Evolutionary conservation across 2,888 invertebrate species (phyloP), one percentile per base, ranked within the genome.

Genomic region (Isoperla grammatica): DNA sequence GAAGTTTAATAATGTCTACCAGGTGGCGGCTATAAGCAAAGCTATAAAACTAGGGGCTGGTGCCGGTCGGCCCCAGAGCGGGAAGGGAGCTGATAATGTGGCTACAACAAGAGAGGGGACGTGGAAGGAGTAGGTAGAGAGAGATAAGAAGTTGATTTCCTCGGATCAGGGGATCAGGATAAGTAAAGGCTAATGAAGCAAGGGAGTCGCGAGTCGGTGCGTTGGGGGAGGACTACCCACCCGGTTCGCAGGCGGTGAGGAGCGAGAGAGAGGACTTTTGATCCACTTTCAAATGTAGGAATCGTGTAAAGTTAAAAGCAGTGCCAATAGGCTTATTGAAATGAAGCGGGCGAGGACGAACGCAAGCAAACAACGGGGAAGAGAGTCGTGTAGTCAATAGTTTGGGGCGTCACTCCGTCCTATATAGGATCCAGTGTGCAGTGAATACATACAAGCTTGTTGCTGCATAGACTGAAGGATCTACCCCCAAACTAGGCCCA

Each of bases 71-170:
- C n/a, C n/a, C n/a, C n/a, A n/a, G n/a, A n/a, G n/a, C n/a, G 13
- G 60, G 22, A 42, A 40, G 46, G 56, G 45, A 43, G 39, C 29
- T 55, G 48, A 53, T 55, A 56, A 57, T 54, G 56, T 40, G 56
- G 42, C 50, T 50, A 56, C 50, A 57, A 60, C 40, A 37, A 22
- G 23, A 49, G 45, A 4, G 45, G 13, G 13, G 13, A 37, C 8
- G 15, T 11, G 20, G 46, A 35, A 46, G 13, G 19, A 29, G 19
- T 19, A 19, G 40, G 46, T 13, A 43, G 53, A 57, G 22, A 35
- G 53, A 61, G 53, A 61, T 61, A 57, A 61, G 61, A 43, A 61
- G 61, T 50, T 57, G 61, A 61, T 61, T 61, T 59, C 56, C 59
- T 56, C 20, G 59, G 45, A 42, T 56, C 45, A 58, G 48, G 56